Conservation (phyloP, 2,113 vertebrate species). For the Cottus gobio region DNA sequence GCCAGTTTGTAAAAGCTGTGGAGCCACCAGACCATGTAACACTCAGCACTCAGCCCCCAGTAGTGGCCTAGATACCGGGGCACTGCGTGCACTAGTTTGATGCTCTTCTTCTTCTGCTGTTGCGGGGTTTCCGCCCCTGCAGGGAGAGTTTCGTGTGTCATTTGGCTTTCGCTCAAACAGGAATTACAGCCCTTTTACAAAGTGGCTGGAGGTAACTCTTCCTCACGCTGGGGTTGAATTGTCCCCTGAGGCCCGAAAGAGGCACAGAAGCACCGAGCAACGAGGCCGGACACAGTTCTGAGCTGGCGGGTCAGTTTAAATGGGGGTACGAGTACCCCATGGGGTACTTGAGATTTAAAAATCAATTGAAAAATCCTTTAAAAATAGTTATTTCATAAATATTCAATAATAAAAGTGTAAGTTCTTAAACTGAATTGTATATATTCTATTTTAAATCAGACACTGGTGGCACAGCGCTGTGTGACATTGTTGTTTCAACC, state of each 20-base stretch:
- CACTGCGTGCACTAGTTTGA: slow-evolving; percentile 41
- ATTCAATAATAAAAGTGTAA: no score
- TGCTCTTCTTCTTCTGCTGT: slow-evolving; percentile 63
- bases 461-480: no score
- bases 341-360: no score
- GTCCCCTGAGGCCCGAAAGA: slow-evolving; percentile 42
- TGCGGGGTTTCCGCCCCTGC: slow-evolving; percentile 38
- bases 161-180: slow-evolving; percentile 60
- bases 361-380: no score
- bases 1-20: slow-evolving; percentile 64
- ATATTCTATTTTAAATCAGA: no score
- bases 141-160: slow-evolving; percentile 64
- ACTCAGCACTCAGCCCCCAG: slow-evolving; percentile 62
- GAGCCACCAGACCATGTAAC: slow-evolving; percentile 78
- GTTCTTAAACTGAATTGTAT: no score
- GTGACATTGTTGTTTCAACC: no score
- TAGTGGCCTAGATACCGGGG: slow-evolving; percentile 75
- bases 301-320: background rate
- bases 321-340: no score
- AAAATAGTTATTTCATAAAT: no score
- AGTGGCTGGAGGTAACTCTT: slow-evolving; percentile 53
- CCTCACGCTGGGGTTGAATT: slow-evolving; percentile 25
- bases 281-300: background rate
- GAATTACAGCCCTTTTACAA: slow-evolving; percentile 34
- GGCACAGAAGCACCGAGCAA: slow-evolving; percentile 10